phyloP scores from a whole-genome alignment of 2,797 vertebrate species.

The Neosilurus hyrtlii region DNA sequence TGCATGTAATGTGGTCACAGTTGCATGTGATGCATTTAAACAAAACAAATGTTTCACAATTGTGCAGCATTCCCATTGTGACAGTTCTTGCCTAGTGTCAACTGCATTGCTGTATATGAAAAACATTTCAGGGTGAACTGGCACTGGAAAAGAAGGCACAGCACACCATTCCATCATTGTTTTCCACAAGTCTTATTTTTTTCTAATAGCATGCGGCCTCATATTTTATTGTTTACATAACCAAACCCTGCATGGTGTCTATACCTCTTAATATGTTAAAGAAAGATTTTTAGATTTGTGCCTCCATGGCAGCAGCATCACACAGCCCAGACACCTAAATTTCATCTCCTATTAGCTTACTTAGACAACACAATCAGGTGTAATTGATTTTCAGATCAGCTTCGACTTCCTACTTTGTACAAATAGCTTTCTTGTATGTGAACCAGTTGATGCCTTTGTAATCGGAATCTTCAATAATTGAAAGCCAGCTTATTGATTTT shows the following conservation, averaged over 20 bases:
- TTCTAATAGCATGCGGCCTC: neutral
- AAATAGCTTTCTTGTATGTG: constrained; percentile 38
- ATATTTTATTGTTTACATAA: constrained; percentile 1
- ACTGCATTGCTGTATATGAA: neutral
- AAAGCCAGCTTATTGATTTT: constrained; percentile 33
- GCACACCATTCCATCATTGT: neutral
- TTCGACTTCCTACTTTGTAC: constrained; percentile 49
- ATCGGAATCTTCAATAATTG: constrained; percentile 41
- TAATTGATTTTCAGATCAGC: constrained; percentile 50
- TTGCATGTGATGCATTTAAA: neutral
- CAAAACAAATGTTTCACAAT: neutral
- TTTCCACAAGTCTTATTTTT: neutral
- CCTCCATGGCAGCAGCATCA: constrained; percentile 34
- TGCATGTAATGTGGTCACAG: neutral
- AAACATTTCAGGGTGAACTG: no score
- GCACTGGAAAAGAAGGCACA: neutral
- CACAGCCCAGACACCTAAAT: constrained; percentile 45
- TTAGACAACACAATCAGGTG: constrained; percentile 40
- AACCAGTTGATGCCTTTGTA: constrained; percentile 47
- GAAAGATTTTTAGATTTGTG: constrained; percentile 22
- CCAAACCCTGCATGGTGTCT: constrained; percentile 36
- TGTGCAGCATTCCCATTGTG: neutral
- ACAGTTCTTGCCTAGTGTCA: neutral
- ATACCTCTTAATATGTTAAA: constrained; percentile 26
- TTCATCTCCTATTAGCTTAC: constrained; percentile 49